Conservation (phyloP, 2,888 invertebrate genomes). For the Nomada fabriciana region DNA sequence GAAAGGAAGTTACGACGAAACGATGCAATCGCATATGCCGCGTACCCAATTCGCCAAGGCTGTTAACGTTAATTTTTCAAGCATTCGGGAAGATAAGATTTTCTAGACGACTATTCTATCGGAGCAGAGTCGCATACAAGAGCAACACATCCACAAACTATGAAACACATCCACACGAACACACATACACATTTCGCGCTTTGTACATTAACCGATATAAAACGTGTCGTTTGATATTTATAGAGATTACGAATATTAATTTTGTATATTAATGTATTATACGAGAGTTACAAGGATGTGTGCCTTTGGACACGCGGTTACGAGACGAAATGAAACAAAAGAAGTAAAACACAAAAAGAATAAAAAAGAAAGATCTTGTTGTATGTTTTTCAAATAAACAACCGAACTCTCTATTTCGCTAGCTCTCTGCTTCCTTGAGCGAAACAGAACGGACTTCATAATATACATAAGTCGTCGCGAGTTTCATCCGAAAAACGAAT, state of each 20-base stretch:
- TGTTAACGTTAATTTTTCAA: conserved; percentile 34
- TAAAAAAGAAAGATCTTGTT: conserved; percentile 77
- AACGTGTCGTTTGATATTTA: conserved; percentile 75
- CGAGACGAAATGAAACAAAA: conserved; percentile 56
- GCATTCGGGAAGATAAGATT: conserved; percentile 63
- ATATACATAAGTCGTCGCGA: conserved; percentile 16
- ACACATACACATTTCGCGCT: conserved; percentile 64
- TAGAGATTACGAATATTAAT: conserved; percentile 76
- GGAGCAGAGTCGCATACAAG: conserved; percentile 66
- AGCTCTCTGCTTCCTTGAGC: conserved; percentile 51
- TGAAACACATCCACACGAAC: conserved; percentile 64
- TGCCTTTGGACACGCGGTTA: conserved; percentile 83
- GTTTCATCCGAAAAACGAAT: conserved; percentile 44
- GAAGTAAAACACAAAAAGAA: conserved; percentile 47
- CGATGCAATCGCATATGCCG: conserved; percentile 42
- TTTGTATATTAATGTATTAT: conserved; percentile 82
- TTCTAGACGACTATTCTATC: conserved; percentile 46
- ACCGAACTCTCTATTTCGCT: conserved; percentile 69
- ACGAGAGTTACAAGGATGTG: conserved; percentile 80
- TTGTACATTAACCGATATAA: conserved; percentile 76
- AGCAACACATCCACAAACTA: conserved; percentile 53
- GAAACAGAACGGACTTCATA: conserved; percentile 28
- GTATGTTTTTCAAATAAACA: conserved; percentile 83
- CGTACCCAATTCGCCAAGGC: conserved; percentile 22
- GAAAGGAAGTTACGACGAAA: conserved; percentile 27